phyloP scores from a whole-genome alignment of 2,888 invertebrate genomes.

The Pyrrhosoma nymphula region DNA sequence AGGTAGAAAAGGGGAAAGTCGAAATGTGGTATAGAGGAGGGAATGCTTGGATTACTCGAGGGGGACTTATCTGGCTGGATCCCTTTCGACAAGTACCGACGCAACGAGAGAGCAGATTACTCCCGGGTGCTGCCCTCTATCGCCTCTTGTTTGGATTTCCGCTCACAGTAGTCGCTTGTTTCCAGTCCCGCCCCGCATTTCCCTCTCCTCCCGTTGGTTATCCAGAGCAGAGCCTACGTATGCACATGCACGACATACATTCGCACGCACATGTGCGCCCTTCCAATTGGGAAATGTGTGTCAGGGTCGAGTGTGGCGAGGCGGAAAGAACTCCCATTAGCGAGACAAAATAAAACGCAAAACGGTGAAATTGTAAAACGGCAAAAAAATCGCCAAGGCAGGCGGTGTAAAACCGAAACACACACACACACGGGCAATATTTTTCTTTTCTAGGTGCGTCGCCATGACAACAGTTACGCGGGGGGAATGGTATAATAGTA shows the following conservation, averaged over 20 bases:
- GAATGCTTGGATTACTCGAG: neutral
- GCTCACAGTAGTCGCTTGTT: neutral
- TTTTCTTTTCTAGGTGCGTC: neutral
- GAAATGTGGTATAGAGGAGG: neutral
- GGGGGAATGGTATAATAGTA: neutral
- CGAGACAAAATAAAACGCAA: neutral
- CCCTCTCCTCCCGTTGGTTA: neutral
- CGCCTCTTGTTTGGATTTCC: conserved; percentile 11
- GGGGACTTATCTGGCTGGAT: neutral
- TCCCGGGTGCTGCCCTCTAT: neutral
- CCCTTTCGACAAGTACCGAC: neutral
- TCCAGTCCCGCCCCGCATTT: neutral
- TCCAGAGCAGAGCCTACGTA: too few species aligned
- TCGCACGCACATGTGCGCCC: neutral
- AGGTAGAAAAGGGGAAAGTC: neutral
- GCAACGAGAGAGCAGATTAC: neutral
- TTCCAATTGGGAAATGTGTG: neutral
- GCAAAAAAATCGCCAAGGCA: neutral
- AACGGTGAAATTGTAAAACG: neutral
- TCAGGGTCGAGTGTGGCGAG: neutral
- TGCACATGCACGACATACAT: neutral
- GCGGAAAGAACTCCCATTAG: neutral
- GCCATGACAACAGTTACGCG: neutral
- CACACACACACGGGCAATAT: neutral
- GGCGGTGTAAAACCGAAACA: neutral